Base-by-base conservation (phyloP, 2,113 vertebrate species). In the Mesembrinibis cayennensis region DNA sequence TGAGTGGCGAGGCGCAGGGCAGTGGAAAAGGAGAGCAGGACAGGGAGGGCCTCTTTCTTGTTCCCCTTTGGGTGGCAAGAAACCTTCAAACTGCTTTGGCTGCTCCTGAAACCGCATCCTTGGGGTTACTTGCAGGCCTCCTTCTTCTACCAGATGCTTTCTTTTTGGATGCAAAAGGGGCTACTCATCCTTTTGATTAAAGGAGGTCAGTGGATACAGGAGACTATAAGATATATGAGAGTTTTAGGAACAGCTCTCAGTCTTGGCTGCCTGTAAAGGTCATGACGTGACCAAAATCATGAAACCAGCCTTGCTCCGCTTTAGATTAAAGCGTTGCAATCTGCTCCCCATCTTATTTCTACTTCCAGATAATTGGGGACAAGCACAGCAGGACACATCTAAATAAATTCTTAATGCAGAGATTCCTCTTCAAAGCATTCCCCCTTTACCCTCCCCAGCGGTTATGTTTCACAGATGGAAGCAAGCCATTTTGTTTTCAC, bases 401-500 rank as follows among this genome's bases (percentile, higher is more conserved):
- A 96, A 96, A 95, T 94, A 93, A 95, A 93, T 93, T 93, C 87
- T 72, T 91, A 77, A 58, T 79, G 78, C 2, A 3, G 81, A 76
- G 78, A 85, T 80, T 78, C 56, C 44, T 94, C 87, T 96, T 97
- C 95, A 96, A 97, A 97, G 96, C 96, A 89, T 95, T 96, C 78
- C 3, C 13, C 9, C 10, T 47, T 85, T 79, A 25, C 38, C 52
- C 59, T 93, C 73, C 91, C 66, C 29, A n/a, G 61, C 2, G 2
- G 78, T 74, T 94, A 38, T 84, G 91, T 71, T 95, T 93, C 19
- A 3, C 90, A 96, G 93, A 97, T 96, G 95, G 95, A 96, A 95
- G 73, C 84, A 89, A 90, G 84, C 77, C 95, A 96, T 97, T 96
- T 97, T 96, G 91, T 97, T 96, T 97, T 96, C 95, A 88, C 93